Evolutionary conservation across 92 coral and sea anemone genomes (phyloP), one percentile per base, ranked within the genome.

Genomic region (Actinostola sp.): DNA sequence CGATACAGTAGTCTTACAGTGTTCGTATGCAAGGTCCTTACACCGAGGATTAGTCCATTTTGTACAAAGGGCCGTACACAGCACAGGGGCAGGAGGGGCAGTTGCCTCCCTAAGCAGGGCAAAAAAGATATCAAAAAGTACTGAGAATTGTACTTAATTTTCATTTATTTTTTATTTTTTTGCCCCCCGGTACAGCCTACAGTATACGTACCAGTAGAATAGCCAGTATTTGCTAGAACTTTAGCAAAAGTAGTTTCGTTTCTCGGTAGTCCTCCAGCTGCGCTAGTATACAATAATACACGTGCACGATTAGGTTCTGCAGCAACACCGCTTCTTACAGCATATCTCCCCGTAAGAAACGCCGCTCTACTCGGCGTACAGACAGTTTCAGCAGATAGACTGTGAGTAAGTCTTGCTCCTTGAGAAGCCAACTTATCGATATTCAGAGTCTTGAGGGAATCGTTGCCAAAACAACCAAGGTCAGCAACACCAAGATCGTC

Each of bases 291-390:
- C 0, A 55, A 0, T 24, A 81, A 58, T 62, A 82, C 85, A 52
- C 91, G 78, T n/a, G 27, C 8, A 36, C 72, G 50, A 30, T 61
- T 70, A 0, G 78, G 73, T 15, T 66, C 61, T 14, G 93, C 59
- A 21, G 83, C 95, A 9, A 81, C 38, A 5, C 97, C 97, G 13
- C 84, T 68, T 21, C 97, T 63, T 36, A 93, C 63, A 5, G 96
- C 86, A 66, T 93, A 93, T 44, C 97, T 68, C 29, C 96, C 96
- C n/a, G 96, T 93, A 5, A 89, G 68, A 29, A 85, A 56, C 0
- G 96, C 92, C 12, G 97, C 97, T 38, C 97, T 82, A 34, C 89
- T 86, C n/a, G 96, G 97, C 1, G 91, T 93, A 63, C 97, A 93
- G 2, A 93, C n/a, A 41, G 97, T 77, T 21, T 74, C 96, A 24